Base-by-base conservation (phyloP, 2,888 invertebrate genomes). In the Ferdinandea cuprea region DNA sequence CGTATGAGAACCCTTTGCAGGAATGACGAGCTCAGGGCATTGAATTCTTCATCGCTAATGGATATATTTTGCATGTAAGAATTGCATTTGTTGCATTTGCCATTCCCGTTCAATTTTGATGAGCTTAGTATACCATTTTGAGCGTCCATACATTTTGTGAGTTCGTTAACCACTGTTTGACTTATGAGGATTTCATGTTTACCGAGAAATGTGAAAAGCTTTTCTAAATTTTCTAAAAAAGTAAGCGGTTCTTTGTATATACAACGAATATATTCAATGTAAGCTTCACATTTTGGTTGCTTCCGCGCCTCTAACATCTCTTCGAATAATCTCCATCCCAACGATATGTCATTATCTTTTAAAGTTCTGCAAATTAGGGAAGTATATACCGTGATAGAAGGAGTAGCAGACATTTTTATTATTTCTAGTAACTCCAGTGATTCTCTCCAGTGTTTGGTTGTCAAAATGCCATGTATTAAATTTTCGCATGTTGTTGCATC, bases 1-100 rank as follows among this genome's bases (percentile, higher is more conserved):
- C 95, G 94, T 77, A 96, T 91, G 19, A 97, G 92, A 0, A 95
- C 93, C 81, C 93, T 93, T 7, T 95, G 91, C 50, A 95, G 91
- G 78, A 97, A 92, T 68, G 92, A 91, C n/a, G 91, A 86, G 73
- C 93, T 93, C 32, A 98, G 89, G 28, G 88, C 86, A 0, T 91
- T 83, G 88, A 95, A 97, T 87, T 96, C 95, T 19, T 92, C 90
- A 15, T 92, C 87, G 0, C 92, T 91, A 37, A 96, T 87, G 35
- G 91, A 88, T 46, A 93, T 90, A 63, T 91, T 88, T 9, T 92
- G 87, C 83, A 97, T 89, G 28, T 87, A 87, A 19, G 91, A 87
- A 0, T 91, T 89, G 88, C 96, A 96, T 25, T 88, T 88, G 0
- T 84, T 86, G 88, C 96, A 96, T 50, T 91, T 88, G 3, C 95